phyloP scores from a whole-genome alignment of 2,888 invertebrate species.

The Morpho deidamia region DNA sequence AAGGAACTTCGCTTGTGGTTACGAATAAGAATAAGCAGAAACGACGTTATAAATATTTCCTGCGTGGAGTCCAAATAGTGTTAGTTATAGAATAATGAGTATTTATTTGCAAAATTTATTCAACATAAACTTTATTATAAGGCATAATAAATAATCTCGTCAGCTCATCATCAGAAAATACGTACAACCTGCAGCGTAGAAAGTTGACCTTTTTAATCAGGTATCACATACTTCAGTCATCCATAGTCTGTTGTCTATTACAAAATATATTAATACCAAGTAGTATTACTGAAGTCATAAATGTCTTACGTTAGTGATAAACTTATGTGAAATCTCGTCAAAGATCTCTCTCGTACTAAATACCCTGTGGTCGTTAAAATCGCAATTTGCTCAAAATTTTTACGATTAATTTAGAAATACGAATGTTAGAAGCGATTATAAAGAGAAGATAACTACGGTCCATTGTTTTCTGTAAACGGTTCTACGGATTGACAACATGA shows the following conservation, averaged over 20 bases:
- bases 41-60: no score
- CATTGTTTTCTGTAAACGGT: no score
- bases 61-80: no score
- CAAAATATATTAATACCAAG: slow-evolving; percentile 20
- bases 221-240: slow-evolving; percentile 23
- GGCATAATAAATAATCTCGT: slow-evolving; percentile 6
- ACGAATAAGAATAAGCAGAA: no score
- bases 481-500: no score
- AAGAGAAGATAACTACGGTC: no score
- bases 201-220: slow-evolving; percentile 30
- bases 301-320: slow-evolving; percentile 30
- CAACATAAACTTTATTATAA: no score
- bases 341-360: slow-evolving; percentile 24
- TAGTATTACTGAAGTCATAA: slow-evolving; percentile 24
- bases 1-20: no score
- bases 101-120: no score
- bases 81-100: no score
- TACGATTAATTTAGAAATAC: slow-evolving; percentile 14
- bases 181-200: slow-evolving; percentile 32
- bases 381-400: slow-evolving; percentile 18
- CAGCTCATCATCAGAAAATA: slow-evolving; percentile 33
- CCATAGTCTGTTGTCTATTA: slow-evolving; percentile 21
- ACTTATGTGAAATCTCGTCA: slow-evolving; percentile 31
- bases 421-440: background rate
- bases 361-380: slow-evolving; percentile 13